Evolutionary conservation across 2,888 invertebrate genomes (phyloP).

Genomic region (Rotaria sp.): DNA sequence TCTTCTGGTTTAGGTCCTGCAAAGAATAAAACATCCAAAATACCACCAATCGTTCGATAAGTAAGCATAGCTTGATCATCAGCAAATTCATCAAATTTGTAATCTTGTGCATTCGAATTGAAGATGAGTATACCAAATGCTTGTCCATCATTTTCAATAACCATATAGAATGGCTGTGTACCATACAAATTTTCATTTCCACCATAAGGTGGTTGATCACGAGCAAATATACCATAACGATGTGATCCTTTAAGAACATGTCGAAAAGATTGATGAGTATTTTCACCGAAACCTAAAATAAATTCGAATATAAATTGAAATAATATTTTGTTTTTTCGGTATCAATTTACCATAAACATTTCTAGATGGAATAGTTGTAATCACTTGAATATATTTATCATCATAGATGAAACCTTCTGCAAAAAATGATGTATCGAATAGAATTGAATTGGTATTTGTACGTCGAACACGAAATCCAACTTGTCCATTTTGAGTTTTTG

Average conservation of each 20-base stretch:
- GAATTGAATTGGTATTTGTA: background rate
- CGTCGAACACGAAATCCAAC: background rate
- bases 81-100: conserved; percentile 45
- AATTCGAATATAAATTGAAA: too few species aligned
- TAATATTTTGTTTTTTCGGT: too few species aligned
- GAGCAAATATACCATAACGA: conserved; percentile 47
- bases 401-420: conserved; percentile 52
- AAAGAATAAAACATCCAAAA: conserved; percentile 72
- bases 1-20: conserved; percentile 67
- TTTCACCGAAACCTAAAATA: conserved; percentile 34
- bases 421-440: conserved; percentile 27
- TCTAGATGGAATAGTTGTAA: conserved; percentile 43
- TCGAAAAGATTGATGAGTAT: conserved; percentile 32
- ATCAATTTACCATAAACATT: conserved; percentile 42
- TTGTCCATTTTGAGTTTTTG: background rate
- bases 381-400: conserved; percentile 56
- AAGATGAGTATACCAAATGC: conserved; percentile 70
- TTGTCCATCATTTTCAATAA: conserved; percentile 62
- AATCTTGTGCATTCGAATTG: conserved; percentile 68
- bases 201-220: conserved; percentile 50
- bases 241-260: conserved; percentile 27
- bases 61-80: conserved; percentile 70
- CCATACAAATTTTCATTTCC: conserved; percentile 65
- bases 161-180: conserved; percentile 74
- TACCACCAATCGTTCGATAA: conserved; percentile 72